Percentiles rank a stretch among this genome's conserved stretches.
phyloP scores from a whole-genome alignment of 2,888 invertebrate genomes.

The Pantelozetes paolii region DNA sequence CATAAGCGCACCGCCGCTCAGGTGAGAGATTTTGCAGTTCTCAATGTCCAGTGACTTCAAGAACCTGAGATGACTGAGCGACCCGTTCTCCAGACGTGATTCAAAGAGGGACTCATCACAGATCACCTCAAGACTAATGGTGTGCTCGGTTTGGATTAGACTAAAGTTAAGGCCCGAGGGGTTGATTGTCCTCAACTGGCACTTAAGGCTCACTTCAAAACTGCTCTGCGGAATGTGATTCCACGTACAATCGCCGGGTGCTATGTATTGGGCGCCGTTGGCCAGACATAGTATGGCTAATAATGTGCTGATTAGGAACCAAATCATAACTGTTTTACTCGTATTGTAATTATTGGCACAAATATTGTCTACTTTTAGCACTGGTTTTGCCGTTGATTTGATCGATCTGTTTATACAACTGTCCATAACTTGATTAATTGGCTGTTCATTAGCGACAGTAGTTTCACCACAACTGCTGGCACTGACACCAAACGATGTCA shows the following conservation, averaged over 20 bases:
- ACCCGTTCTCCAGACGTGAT: conserved; percentile 46
- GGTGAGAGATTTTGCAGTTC: conserved; percentile 63
- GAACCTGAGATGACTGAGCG: conserved; percentile 58
- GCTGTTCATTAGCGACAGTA: not conserved
- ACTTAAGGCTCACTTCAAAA: conserved; percentile 67
- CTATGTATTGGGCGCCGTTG: conserved; percentile 45
- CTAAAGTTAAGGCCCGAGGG: conserved; percentile 63
- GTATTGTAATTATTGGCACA: not conserved
- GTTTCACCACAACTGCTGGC: not conserved
- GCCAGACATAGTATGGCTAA: not conserved
- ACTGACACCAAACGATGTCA: not conserved
- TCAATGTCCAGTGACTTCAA: conserved; percentile 70
- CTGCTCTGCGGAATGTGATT: conserved; percentile 40
- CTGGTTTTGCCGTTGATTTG: not conserved
- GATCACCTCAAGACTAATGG: conserved; percentile 70
- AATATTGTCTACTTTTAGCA: not conserved
- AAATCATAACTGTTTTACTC: not conserved
- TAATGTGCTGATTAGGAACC: conserved; percentile 2
- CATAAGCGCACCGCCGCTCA: conserved; percentile 56
- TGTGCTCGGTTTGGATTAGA: conserved; percentile 77
- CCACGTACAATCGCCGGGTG: conserved; percentile 57
- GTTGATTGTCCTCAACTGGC: conserved; percentile 62
- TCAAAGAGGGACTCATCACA: conserved; percentile 54
- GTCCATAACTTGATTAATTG: not conserved
- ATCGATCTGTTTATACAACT: not conserved